Percentiles rank a stretch among this genome's conserved stretches.
Conservation (phyloP, 2,113 vertebrate genomes). For the Crotalus horridus region DNA sequence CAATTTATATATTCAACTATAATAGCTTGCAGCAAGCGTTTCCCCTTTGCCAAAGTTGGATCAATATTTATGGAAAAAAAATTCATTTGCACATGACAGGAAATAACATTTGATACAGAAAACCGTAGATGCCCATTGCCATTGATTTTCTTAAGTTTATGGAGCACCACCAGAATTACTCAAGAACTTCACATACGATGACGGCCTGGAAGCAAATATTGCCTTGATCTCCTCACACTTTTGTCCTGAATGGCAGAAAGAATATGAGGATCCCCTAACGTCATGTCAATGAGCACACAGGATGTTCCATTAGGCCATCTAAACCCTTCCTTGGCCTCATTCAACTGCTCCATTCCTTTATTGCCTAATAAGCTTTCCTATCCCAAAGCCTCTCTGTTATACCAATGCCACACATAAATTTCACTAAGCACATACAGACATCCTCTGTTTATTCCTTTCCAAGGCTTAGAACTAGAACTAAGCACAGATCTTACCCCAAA, state of each 20-base stretch:
- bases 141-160: constrained; percentile 43
- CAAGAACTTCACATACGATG: constrained; percentile 59
- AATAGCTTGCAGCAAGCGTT: constrained; percentile 12
- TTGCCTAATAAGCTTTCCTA: constrained; percentile 18
- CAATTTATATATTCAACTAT: constrained; percentile 25
- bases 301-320: constrained; percentile 16
- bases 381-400: constrained; percentile 31
- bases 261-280: constrained; percentile 7
- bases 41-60: not conserved
- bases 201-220: constrained; percentile 50
- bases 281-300: not conserved
- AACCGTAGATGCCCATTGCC: constrained; percentile 23
- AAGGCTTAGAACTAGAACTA: not conserved
- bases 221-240: constrained; percentile 32
- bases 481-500: not conserved
- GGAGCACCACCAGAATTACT: constrained; percentile 50
- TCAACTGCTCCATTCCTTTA: constrained; percentile 7
- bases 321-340: constrained; percentile 28
- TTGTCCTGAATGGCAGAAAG: constrained; percentile 22
- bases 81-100: constrained; percentile 41
- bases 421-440: constrained; percentile 3
- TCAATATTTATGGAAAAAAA: constrained; percentile 33
- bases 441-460: not conserved
- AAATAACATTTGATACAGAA: constrained; percentile 50
- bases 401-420: constrained; percentile 1